A percentile compares a stretch with the other conserved stretches of the same genome.
These are phyloP conservation scores for Channa striata DNA, from an alignment of 2,797 vertebrate species.

Conservation along the genomic window DNA sequence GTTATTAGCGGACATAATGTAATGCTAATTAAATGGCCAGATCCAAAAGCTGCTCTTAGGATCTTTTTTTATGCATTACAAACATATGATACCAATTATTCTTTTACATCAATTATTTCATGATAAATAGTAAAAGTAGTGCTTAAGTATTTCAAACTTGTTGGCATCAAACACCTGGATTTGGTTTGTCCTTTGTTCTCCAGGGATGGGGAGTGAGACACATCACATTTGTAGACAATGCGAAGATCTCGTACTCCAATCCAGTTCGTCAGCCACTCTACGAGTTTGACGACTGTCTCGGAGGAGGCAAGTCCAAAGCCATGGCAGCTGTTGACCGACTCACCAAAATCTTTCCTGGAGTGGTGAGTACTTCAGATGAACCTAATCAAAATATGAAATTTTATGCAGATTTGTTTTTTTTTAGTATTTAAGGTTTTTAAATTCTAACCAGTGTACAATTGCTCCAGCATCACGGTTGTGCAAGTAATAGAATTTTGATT, in stretches of 20 bases:
- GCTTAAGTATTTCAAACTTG: neutral
- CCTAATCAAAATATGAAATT: neutral
- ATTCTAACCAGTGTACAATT: too few species aligned
- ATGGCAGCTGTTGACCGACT: constrained; percentile 92
- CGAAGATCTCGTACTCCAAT: constrained; percentile 98
- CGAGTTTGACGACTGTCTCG: constrained; percentile 96
- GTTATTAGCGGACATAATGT: too few species aligned
- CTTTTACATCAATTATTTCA: neutral
- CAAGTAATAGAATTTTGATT: too few species aligned
- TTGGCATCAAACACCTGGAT: neutral
- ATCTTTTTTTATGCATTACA: neutral
- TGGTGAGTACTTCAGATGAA: constrained; percentile 83
- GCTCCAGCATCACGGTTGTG: too few species aligned
- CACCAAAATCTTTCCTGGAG: constrained; percentile 96
- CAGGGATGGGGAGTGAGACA: constrained; percentile 98
- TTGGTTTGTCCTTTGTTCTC: constrained; percentile 16
- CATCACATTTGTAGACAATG: constrained; percentile 98
- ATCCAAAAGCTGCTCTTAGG: neutral
- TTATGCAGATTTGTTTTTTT: too few species aligned
- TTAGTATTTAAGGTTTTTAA: neutral
- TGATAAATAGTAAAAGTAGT: neutral
- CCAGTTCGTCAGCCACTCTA: constrained; percentile 97
- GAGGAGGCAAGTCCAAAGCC: constrained; percentile 93
- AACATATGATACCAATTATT: neutral
- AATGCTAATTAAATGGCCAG: neutral